Evolutionary conservation across 2,113 vertebrate species (phyloP).

Genomic region (Zosterops lateralis): DNA sequence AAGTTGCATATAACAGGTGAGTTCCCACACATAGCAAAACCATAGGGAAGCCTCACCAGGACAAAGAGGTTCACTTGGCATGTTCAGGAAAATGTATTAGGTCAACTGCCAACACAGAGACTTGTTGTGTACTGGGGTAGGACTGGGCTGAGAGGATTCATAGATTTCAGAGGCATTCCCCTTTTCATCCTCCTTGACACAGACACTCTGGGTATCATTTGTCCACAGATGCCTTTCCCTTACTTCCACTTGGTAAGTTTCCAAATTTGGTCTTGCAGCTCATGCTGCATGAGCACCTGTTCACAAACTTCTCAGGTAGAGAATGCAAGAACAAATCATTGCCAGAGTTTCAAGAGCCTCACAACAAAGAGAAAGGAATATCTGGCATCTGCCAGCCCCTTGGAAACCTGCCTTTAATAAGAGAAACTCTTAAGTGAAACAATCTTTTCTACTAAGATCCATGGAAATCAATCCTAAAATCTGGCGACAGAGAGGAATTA

Average conservation of each 20-base stretch:
- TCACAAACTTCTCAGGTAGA: neutral
- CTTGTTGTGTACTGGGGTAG: neutral
- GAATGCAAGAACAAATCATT: neutral
- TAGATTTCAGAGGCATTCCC: neutral
- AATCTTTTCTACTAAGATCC: neutral
- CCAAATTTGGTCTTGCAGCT: neutral
- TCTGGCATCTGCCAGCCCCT: neutral
- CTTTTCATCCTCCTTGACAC: neutral
- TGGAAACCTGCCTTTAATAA: neutral
- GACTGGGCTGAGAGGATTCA: neutral
- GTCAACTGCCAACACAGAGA: neutral
- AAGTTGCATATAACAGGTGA: neutral
- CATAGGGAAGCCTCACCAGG: neutral
- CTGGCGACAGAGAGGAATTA: neutral
- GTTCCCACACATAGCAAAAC: neutral
- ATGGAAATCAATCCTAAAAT: neutral
- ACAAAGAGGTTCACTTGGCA: neutral
- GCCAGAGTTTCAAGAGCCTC: neutral
- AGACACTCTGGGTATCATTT: neutral
- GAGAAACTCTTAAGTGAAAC: neutral
- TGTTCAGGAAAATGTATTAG: neutral
- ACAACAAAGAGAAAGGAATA: neutral
- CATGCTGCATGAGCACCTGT: accelerated
- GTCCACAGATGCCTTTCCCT: neutral
- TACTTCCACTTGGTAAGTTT: neutral